A percentile compares a stretch with the other conserved stretches of the same genome.
These are phyloP conservation scores for Tetraodon nigroviridis DNA, from an alignment of 2,113 vertebrate species.

Conservation along the genomic window DNA sequence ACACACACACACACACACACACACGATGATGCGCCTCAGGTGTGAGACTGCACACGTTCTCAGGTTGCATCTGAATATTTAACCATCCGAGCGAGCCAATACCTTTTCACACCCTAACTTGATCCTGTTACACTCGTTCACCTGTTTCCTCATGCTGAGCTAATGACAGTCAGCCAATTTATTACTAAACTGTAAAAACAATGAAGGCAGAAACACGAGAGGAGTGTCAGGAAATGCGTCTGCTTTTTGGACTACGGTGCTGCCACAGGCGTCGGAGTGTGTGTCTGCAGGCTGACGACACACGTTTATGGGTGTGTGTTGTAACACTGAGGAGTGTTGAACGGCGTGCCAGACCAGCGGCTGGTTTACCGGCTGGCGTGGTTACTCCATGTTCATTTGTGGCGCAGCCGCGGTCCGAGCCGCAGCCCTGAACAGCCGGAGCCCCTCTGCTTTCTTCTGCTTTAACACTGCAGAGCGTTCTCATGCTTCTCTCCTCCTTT, in stretches of 20 bases:
- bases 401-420: too few relatives aligned
- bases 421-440: too few relatives aligned
- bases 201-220: too few relatives aligned
- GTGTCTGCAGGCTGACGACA: too few relatives aligned
- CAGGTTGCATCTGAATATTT: slow-evolving; percentile 59
- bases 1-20: slow-evolving; percentile 9
- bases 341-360: slow-evolving; percentile 44
- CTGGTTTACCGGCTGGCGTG: slow-evolving; percentile 36
- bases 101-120: slow-evolving; percentile 10
- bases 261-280: too few relatives aligned
- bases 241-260: too few relatives aligned
- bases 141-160: neutral
- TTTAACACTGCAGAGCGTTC: neutral
- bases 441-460: too few relatives aligned
- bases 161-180: too few relatives aligned
- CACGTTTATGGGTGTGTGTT: too few relatives aligned
- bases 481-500: neutral
- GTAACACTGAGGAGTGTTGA: neutral
- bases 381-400: slow-evolving; percentile 39
- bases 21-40: slow-evolving; percentile 15
- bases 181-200: too few relatives aligned
- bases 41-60: slow-evolving; percentile 35
- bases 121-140: slow-evolving; percentile 40
- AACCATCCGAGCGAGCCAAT: slow-evolving; percentile 28
- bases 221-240: too few relatives aligned